Conservation (phyloP, 2,888 invertebrate species). For the Sinodicranocentrus sp. region DNA sequence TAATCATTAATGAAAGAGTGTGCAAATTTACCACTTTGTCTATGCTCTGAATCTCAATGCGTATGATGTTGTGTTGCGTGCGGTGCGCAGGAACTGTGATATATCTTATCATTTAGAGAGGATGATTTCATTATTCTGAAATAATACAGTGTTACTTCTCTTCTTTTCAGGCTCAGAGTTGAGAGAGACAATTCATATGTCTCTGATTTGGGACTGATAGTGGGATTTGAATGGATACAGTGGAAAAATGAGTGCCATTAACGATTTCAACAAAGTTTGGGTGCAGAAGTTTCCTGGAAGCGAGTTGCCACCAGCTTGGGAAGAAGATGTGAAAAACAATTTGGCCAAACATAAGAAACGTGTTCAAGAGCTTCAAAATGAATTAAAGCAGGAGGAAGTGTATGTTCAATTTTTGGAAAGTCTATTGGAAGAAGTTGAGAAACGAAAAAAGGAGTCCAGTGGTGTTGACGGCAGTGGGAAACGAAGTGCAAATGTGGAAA, state of each 20-base stretch:
- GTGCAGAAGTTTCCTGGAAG: conserved; percentile 93
- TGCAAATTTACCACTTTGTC: background rate
- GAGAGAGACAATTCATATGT: background rate
- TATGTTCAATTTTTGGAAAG: conserved; percentile 94
- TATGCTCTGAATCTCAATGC: too few relatives aligned
- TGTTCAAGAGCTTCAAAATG: conserved; percentile 89
- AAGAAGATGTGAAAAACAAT: conserved; percentile 94
- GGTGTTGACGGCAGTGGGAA: conserved; percentile 56
- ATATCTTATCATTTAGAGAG: too few relatives aligned
- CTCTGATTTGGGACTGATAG: background rate
- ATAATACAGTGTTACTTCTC: background rate
- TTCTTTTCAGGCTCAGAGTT: conserved; percentile 8
- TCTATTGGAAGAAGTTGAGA: conserved; percentile 90
- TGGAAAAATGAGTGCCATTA: conserved; percentile 76
- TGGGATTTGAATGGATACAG: conserved; percentile 20
- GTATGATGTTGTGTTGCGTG: too few relatives aligned
- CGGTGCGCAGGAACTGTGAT: too few relatives aligned
- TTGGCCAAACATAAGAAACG: conserved; percentile 93
- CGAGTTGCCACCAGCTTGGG: conserved; percentile 94
- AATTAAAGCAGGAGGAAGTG: conserved; percentile 93
- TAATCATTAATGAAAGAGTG: conserved; percentile 5
- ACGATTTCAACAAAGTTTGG: conserved; percentile 85
- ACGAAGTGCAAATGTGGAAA: conserved; percentile 76
- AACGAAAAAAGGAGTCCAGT: conserved; percentile 84
- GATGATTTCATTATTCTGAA: too few relatives aligned